phyloP scores from a whole-genome alignment of 2,888 invertebrate species.

The Coelinius sp. region DNA sequence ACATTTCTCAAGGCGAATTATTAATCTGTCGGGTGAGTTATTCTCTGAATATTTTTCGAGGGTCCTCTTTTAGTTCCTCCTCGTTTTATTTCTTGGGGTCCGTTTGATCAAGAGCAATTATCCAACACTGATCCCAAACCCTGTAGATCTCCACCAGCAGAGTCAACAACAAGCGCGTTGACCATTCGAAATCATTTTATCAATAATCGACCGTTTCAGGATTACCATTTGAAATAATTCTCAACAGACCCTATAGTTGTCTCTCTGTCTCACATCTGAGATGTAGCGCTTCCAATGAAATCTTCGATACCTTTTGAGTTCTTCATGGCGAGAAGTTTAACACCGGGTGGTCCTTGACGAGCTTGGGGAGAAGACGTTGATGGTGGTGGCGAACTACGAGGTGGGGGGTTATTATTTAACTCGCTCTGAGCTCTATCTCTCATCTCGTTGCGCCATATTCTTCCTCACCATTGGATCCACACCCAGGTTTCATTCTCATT shows the following conservation, averaged over 20 bases:
- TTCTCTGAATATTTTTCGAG: slow-evolving; percentile 35
- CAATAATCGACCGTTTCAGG: slow-evolving; percentile 35
- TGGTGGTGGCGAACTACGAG: slow-evolving; percentile 34
- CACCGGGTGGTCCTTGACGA: slow-evolving; percentile 68
- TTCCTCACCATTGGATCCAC: slow-evolving; percentile 52
- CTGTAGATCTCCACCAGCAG: slow-evolving; percentile 21
- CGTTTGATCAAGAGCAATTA: slow-evolving; percentile 37
- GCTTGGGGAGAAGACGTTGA: slow-evolving; percentile 48
- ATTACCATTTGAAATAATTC: slow-evolving; percentile 69
- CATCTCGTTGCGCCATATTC: slow-evolving; percentile 55
- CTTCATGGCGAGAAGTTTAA: slow-evolving; percentile 42
- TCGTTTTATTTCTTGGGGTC: background rate
- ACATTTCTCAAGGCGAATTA: slow-evolving; percentile 17
- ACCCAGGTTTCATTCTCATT: slow-evolving; percentile 66
- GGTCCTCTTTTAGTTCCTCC: background rate
- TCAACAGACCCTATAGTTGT: background rate
- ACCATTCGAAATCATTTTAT: slow-evolving; percentile 60
- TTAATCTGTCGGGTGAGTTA: background rate
- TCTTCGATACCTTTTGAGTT: background rate
- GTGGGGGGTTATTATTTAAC: slow-evolving; percentile 69
- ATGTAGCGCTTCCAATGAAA: background rate
- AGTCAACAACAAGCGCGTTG: slow-evolving; percentile 31
- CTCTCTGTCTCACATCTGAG: slow-evolving; percentile 5
- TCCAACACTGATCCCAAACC: slow-evolving; percentile 41
- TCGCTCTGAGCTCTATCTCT: slow-evolving; percentile 64